Base-by-base conservation (phyloP, 2,797 vertebrate species). In the Tenualosa thibaudeaui region DNA sequence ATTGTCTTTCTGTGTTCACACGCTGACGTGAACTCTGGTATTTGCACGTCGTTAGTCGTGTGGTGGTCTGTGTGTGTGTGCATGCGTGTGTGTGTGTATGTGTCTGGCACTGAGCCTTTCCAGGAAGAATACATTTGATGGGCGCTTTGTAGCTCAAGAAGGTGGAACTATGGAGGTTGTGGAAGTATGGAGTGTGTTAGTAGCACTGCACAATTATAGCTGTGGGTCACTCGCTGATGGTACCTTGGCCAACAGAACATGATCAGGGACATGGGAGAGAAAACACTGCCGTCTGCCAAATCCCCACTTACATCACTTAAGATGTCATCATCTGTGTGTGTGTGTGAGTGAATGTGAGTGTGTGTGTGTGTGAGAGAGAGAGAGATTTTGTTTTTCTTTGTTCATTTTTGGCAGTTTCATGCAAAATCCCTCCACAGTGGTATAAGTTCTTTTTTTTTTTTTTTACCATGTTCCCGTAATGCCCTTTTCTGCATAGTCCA, bases 1-100 rank as follows among this genome's bases (percentile, higher is more conserved):
- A 78, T 78, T 78, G 71, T 78, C 71, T 78, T 78, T 40, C 71
- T 78, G 71, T 43, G 19, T 46, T 43, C 17, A 78, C 71, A 78
- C 15, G 17, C 71, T 1, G 17, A 46, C 71, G 13, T 46, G 65
- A 71, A 15, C 65, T 40, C 65, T 12, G 60, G 24, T 65, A 65
- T 37, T 71, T 40, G 62, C 24, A 65, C 62, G 31, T 65, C 31
- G 62, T 6, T 65, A 26, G 62, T 68, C 31, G 1, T 31, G 8
- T 71, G 31, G n/a, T 37, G 37, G 37, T 31, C 10, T 71, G n/a
- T 65, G 60, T 65, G 60, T 24, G n/a, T 62, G 6, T 62, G 60
- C 31, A 24, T 65, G 60, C 31, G 60, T 65, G 58, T 54, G 46
- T 46, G 46, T 46, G 46, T 46, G 50, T 6, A 10, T 51, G 4